A percentile compares a stretch with the other conserved stretches of the same genome.
phyloP scores from a whole-genome alignment of 2,797 vertebrate species.

The Borostomias antarcticus region DNA sequence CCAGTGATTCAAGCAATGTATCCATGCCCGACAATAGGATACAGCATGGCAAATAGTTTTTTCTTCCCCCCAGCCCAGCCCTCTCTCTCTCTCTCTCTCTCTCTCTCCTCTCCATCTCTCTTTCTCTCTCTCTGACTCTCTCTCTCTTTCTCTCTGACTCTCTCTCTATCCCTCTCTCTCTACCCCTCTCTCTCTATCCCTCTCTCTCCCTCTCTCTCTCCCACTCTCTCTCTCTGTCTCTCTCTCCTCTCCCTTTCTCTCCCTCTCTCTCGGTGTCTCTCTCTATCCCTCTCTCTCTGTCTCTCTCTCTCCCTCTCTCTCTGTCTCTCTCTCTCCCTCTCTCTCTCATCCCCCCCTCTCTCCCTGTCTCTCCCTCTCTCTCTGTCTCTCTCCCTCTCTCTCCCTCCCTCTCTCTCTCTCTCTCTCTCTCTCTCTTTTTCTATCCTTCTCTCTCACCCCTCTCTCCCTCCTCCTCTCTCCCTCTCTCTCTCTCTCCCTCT shows the following conservation, averaged over 20 bases:
- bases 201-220: conserved; percentile 35
- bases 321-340: conserved; percentile 40
- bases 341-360: conserved; percentile 29
- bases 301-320: conserved; percentile 17
- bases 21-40: conserved; percentile 62
- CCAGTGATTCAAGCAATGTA: conserved; percentile 68
- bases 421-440: conserved; percentile 21
- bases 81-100: conserved; percentile 21
- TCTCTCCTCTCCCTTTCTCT: conserved; percentile 10
- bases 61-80: conserved; percentile 17
- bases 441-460: conserved; percentile 12
- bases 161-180: neutral
- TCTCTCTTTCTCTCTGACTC: conserved; percentile 26
- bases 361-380: too few species aligned
- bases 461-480: neutral
- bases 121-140: neutral
- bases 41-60: conserved; percentile 38
- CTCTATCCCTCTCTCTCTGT: conserved; percentile 18
- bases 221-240: conserved; percentile 37
- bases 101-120: neutral
- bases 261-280: conserved; percentile 10
- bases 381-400: conserved; percentile 1
- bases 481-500: conserved; percentile 22
- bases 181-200: neutral
- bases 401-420: neutral